Base-by-base conservation (phyloP, 2,113 vertebrate genomes). In the Crotalus viridis region DNA sequence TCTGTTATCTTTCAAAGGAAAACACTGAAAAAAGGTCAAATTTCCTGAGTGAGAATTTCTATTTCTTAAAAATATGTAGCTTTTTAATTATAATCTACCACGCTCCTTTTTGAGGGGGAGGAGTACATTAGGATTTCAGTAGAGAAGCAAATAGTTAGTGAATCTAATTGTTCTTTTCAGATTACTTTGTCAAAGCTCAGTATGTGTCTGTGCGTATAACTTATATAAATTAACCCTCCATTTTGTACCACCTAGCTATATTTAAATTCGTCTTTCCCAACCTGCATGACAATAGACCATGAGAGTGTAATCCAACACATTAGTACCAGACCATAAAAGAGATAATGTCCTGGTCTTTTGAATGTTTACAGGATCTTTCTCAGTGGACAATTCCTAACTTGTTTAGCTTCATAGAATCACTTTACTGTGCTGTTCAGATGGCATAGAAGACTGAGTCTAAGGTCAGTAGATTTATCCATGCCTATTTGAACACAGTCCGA, bases 401-500 rank as follows among this genome's bases (percentile, higher is more conserved):
- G 90, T 90, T 57, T 54, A 0, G 3, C 0, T 94, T 39, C 94
- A 95, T 91, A 96, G 93, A 89, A 59, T 93, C 33, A 52, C 94
- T 93, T 92, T 90, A 93, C 94, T 96, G 95, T 96, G 93, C 0
- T 0, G 7, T 90, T 93, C 92, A 94, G 94, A 95, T 96, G 95
- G 93, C 48, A 94, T 86, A 87, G 89, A 94, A 94, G 22, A 88
- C 91, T 93, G 93, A 95, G 91, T 94, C 95, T 95, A 91, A 97
- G 97, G 96, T 97, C 96, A 96, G 95, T 92, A 93, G 92, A 96
- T 96, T 97, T 97, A 95, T 93, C 96, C 96, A 93, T 91, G 93
- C 95, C 90, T 97, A 95, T 96, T 95, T 0, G 24, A 95, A 95
- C 0, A 0, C 94, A 95, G 95, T 96, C 96, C 96, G 97, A 95